Evolutionary conservation across 1,140 invertebrate species (phyloP).

Genomic region (Armadillidium nasatum): DNA sequence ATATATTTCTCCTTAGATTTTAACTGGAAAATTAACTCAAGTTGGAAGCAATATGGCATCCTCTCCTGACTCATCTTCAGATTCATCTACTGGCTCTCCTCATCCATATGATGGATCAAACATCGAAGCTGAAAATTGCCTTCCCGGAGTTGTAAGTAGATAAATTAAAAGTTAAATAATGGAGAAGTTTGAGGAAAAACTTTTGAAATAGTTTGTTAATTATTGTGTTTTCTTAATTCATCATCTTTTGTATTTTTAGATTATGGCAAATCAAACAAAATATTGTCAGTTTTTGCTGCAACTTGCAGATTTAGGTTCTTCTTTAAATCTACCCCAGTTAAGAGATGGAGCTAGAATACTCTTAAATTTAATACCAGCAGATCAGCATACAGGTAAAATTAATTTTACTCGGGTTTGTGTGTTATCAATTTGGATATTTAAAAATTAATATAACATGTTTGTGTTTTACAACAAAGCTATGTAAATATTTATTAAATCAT

Average conservation of each 20-base stretch:
- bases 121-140: slow-evolving; percentile 74
- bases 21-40: slow-evolving; percentile 80
- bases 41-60: slow-evolving; percentile 74
- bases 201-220: too few relatives aligned
- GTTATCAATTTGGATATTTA: too few relatives aligned
- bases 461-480: too few relatives aligned
- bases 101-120: slow-evolving; percentile 70
- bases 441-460: too few relatives aligned
- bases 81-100: slow-evolving; percentile 82
- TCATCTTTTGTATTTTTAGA: slow-evolving; percentile 50
- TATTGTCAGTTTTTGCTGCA: slow-evolving; percentile 86
- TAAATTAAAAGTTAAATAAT: too few relatives aligned
- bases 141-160: slow-evolving; percentile 80
- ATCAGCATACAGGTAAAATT: slow-evolving; percentile 60
- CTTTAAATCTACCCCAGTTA: slow-evolving; percentile 69
- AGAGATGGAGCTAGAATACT: slow-evolving; percentile 78
- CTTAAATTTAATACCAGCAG: slow-evolving; percentile 83
- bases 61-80: slow-evolving; percentile 79
- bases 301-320: slow-evolving; percentile 80
- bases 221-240: too few relatives aligned
- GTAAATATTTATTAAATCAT: too few relatives aligned
- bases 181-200: too few relatives aligned
- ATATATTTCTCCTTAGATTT: slow-evolving; percentile 54
- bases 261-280: slow-evolving; percentile 70
- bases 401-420: too few relatives aligned